Conservation (phyloP, 2,888 invertebrate species). For the Dilophus febrilis region DNA sequence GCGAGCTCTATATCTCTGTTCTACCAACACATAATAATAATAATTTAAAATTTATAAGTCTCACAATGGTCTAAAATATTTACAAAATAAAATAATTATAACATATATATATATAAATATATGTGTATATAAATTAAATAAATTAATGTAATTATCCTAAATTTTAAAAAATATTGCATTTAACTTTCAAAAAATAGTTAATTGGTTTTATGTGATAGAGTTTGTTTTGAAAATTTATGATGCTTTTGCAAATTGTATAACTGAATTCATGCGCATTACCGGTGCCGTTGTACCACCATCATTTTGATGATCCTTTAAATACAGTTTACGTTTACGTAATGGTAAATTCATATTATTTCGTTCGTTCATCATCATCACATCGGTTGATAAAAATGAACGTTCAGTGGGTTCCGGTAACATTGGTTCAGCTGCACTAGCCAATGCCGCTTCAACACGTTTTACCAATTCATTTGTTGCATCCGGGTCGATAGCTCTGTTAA, state of each 20-base stretch:
- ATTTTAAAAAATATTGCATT: not conserved
- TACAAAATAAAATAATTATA: too few species aligned
- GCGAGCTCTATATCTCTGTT: too few species aligned
- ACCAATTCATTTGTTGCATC: slow-evolving; percentile 35
- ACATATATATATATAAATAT: not conserved
- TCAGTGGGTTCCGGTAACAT: slow-evolving; percentile 32
- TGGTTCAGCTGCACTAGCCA: slow-evolving; percentile 35
- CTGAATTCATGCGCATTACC: slow-evolving; percentile 44
- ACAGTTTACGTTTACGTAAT: slow-evolving; percentile 65
- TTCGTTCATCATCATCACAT: slow-evolving; percentile 33
- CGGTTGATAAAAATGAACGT: slow-evolving; percentile 35
- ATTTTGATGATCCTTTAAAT: slow-evolving; percentile 42
- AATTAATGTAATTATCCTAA: not conserved
- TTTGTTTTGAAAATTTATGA: slow-evolving; percentile 25
- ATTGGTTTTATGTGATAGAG: not conserved
- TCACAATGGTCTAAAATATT: too few species aligned
- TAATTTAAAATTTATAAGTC: too few species aligned
- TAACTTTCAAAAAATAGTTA: too few species aligned
- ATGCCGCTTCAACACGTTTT: slow-evolving; percentile 43
- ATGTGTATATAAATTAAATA: not conserved
- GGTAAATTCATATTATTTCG: slow-evolving; percentile 50
- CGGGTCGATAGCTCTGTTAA: slow-evolving; percentile 21
- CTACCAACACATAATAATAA: too few species aligned
- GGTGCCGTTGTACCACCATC: slow-evolving; percentile 13
- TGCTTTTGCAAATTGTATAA: slow-evolving; percentile 72